A percentile compares a stretch with the other conserved stretches of the same genome.
These are phyloP conservation scores for Telmatherina bonti DNA, from an alignment of 2,797 vertebrate genomes.

Conservation along the genomic window DNA sequence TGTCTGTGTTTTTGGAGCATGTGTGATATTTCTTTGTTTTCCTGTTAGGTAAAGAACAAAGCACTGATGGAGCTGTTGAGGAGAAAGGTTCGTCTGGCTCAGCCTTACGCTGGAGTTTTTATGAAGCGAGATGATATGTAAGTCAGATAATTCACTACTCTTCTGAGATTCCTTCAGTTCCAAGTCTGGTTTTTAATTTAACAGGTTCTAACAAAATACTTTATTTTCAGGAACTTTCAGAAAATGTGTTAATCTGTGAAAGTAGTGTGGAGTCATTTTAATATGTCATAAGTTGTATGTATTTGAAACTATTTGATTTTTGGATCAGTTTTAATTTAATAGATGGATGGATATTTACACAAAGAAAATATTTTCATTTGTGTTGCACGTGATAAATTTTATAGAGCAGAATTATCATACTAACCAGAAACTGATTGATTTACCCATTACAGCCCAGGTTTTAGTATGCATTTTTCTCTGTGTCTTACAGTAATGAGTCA, in stretches of 20 bases:
- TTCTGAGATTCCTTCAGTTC: background rate
- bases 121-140: slow-evolving; percentile 95
- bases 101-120: slow-evolving; percentile 96
- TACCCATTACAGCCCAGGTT: background rate
- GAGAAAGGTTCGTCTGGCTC: slow-evolving; percentile 94
- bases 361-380: no score
- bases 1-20: background rate
- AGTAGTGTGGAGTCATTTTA: background rate
- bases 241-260: background rate
- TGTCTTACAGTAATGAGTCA: slow-evolving; percentile 87
- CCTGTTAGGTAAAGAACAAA: slow-evolving; percentile 93
- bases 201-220: background rate
- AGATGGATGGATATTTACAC: no score
- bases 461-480: slow-evolving; percentile 7
- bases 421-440: background rate
- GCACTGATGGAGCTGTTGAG: slow-evolving; percentile 92
- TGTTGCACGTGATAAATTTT: background rate
- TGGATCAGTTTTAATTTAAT: background rate
- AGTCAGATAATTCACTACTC: slow-evolving; percentile 44
- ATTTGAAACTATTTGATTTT: background rate
- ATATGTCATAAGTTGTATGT: background rate
- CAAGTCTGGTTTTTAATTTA: background rate
- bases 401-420: background rate
- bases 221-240: background rate
- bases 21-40: background rate